phyloP scores from a whole-genome alignment of 1,140 invertebrate genomes.

The Lordiphosa stackelbergi region DNA sequence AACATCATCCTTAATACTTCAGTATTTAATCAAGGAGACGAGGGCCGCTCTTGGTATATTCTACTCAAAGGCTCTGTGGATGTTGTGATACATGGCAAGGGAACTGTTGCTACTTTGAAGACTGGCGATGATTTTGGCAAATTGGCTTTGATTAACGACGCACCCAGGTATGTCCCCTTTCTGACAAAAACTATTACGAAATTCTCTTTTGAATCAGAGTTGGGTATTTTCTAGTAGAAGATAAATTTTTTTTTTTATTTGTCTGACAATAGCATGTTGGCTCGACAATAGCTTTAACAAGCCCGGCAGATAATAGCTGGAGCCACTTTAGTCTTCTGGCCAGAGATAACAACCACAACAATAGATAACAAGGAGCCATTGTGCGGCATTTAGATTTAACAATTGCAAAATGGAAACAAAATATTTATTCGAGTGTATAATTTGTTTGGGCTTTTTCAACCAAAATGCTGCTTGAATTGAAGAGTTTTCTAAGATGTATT shows the following conservation, averaged over 20 bases:
- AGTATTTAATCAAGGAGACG: constrained; percentile 94
- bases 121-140: constrained; percentile 95
- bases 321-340: constrained; percentile 28
- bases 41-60: constrained; percentile 93
- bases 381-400: constrained; percentile 41
- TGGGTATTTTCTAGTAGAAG: not conserved
- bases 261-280: constrained; percentile 5
- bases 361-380: constrained; percentile 39
- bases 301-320: constrained; percentile 23
- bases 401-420: constrained; percentile 59
- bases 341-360: constrained; percentile 27
- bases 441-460: too few species aligned
- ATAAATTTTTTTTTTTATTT: constrained; percentile 1
- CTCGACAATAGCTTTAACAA: constrained; percentile 33
- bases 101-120: constrained; percentile 88
- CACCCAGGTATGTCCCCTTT: constrained; percentile 82
- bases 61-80: constrained; percentile 90
- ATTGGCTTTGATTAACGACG: constrained; percentile 91
- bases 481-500: too few species aligned
- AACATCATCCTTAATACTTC: constrained; percentile 5
- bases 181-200: too few species aligned
- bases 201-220: too few species aligned
- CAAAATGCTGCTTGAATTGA: too few species aligned
- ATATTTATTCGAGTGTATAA: constrained; percentile 27
- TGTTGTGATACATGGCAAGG: constrained; percentile 92